These are phyloP conservation scores for Fundulus diaphanus DNA, from an alignment of 2,797 vertebrate species.

Conservation along the genomic window DNA sequence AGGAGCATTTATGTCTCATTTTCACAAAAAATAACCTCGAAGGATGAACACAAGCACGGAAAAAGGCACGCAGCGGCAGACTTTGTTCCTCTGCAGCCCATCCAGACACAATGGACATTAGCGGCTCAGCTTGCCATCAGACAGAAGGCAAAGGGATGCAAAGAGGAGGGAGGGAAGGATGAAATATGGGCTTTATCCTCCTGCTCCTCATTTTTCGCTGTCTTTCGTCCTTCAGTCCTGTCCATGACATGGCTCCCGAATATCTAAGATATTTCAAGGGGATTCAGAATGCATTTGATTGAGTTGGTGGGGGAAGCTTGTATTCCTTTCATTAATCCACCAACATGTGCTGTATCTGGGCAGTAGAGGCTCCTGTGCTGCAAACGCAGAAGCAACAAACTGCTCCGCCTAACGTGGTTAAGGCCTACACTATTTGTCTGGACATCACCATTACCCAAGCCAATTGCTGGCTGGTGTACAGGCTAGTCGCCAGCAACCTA, in stretches of 20 bases:
- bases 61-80: not conserved
- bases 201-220: conserved; percentile 31
- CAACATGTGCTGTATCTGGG: conserved; percentile 23
- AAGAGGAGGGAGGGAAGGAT: conserved; percentile 65
- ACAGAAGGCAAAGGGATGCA: conserved; percentile 75
- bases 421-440: conserved; percentile 76
- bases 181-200: conserved; percentile 66
- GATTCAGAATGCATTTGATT: conserved; percentile 16
- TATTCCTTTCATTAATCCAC: conserved; percentile 27
- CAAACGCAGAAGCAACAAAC: conserved; percentile 60
- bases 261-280: not conserved
- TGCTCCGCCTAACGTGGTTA: conserved; percentile 70
- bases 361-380: conserved; percentile 40
- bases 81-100: conserved; percentile 43
- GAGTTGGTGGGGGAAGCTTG: conserved; percentile 3
- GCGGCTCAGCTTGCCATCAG: conserved; percentile 76
- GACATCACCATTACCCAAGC: conserved; percentile 78
- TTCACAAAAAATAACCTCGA: conserved; percentile 24
- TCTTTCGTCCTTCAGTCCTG: conserved; percentile 19
- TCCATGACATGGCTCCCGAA: conserved; percentile 46
- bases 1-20: conserved; percentile 42
- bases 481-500: conserved; percentile 74
- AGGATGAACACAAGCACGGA: conserved; percentile 11
- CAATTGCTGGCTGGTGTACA: conserved; percentile 77
- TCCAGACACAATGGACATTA: conserved; percentile 85